Evolutionary conservation across 2,797 vertebrate species (phyloP).

Genomic region (Acipenser oxyrinchus): DNA sequence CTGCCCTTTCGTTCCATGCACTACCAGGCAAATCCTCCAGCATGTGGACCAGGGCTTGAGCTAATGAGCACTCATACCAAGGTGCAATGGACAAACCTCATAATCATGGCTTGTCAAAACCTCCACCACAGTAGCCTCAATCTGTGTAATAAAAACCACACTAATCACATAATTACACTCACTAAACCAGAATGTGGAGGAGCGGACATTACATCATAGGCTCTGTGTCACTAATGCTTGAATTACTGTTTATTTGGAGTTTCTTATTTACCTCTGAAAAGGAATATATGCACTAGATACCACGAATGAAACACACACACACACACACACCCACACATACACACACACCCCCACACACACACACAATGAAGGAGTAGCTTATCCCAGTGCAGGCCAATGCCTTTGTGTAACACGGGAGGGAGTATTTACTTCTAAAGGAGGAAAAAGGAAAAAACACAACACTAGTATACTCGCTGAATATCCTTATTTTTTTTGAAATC

Average conservation of each 20-base stretch:
- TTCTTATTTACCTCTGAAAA: constrained; percentile 46
- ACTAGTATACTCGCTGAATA: no score
- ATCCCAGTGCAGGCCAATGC: constrained; percentile 55
- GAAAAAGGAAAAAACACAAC: no score
- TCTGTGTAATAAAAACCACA: constrained; percentile 29
- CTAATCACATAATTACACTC: constrained; percentile 43
- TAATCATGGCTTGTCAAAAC: constrained; percentile 8
- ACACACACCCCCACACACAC: no score
- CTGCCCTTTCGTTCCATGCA: no score
- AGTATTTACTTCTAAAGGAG: constrained; percentile 31
- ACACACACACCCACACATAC: no score
- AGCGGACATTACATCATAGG: constrained; percentile 32
- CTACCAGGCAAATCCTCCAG: no score
- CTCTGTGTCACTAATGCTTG: constrained; percentile 27
- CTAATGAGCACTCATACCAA: no score
- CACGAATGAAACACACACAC: constrained; percentile 19
- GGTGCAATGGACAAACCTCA: background rate
- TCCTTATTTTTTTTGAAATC: no score
- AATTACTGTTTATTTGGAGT: constrained; percentile 38
- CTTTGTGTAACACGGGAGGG: constrained; percentile 44
- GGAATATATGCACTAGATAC: constrained; percentile 40
- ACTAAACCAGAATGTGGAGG: constrained; percentile 32
- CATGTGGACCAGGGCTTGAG: no score
- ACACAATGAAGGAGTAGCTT: constrained; percentile 41
- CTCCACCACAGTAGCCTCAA: constrained; percentile 17